Conservation (phyloP, 2,888 invertebrate species). For the Gari tellinella region DNA sequence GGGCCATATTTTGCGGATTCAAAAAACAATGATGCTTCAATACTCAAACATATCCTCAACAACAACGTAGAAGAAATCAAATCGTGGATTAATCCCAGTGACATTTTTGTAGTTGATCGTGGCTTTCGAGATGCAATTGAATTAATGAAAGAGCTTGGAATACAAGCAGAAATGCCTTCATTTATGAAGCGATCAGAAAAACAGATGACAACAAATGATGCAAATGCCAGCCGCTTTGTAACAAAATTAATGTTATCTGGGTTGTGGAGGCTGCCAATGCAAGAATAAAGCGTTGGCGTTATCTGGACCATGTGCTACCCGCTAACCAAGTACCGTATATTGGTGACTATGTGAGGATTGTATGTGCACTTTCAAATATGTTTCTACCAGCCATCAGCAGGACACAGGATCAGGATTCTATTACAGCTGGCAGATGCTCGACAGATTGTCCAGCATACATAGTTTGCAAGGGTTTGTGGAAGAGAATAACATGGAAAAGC, state of each 20-base stretch:
- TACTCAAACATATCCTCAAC: too few species aligned
- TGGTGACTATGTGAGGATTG: conserved; percentile 45
- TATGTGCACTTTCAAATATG: conserved; percentile 42
- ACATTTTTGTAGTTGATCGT: too few species aligned
- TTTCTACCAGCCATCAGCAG: conserved; percentile 11
- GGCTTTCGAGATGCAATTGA: too few species aligned
- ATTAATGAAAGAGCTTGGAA: too few species aligned
- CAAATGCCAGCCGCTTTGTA: too few species aligned
- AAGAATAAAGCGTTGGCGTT: conserved; percentile 39
- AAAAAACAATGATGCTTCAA: too few species aligned
- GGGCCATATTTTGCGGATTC: too few species aligned
- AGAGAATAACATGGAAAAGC: conserved; percentile 10
- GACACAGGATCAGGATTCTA: conserved; percentile 3
- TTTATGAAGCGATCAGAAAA: too few species aligned
- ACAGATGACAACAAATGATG: too few species aligned
- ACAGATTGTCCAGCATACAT: not conserved
- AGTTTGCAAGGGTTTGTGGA: conserved; percentile 15
- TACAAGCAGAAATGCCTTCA: too few species aligned
- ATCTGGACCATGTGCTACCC: conserved; percentile 36
- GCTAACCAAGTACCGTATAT: conserved; percentile 47
- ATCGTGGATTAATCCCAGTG: too few species aligned
- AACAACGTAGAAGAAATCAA: too few species aligned
- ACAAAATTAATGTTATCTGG: conserved; percentile 50
- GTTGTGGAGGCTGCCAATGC: conserved; percentile 50
- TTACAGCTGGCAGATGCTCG: conserved; percentile 9